These are phyloP conservation scores for Gnatocerus cornutus DNA, from an alignment of 2,888 invertebrate genomes.

Conservation along the genomic window DNA sequence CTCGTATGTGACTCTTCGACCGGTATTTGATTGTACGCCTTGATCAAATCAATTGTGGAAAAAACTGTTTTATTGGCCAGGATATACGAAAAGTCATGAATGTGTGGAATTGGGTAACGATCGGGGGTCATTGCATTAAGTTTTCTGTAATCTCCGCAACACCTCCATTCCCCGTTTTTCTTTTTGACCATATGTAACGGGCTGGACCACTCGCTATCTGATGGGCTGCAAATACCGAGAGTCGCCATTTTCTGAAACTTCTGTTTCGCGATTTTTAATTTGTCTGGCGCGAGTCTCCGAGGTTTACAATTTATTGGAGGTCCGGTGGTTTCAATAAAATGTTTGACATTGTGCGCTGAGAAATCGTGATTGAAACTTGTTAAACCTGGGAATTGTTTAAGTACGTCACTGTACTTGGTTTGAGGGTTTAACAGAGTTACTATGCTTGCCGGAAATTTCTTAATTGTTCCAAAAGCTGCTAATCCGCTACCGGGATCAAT, in stretches of 20 bases:
- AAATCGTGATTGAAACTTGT: too few relatives aligned
- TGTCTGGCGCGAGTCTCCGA: constrained; percentile 61
- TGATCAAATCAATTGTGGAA: constrained; percentile 60
- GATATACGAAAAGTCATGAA: constrained; percentile 61
- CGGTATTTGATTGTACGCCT: constrained; percentile 67
- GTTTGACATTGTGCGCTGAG: too few relatives aligned
- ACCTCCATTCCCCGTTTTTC: constrained; percentile 60
- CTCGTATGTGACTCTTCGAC: constrained; percentile 58
- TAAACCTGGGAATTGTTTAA: too few relatives aligned
- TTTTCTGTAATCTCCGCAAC: constrained; percentile 66
- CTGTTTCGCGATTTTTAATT: constrained; percentile 44
- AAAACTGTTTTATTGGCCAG: constrained; percentile 58
- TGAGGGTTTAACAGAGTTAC: too few relatives aligned
- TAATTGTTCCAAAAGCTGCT: too few relatives aligned
- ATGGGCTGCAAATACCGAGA: neutral
- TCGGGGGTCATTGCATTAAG: constrained; percentile 68
- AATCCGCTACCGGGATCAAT: too few relatives aligned
- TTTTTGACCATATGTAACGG: constrained; percentile 65
- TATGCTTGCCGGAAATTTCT: too few relatives aligned
- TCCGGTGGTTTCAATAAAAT: constrained; percentile 53
- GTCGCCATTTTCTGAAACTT: constrained; percentile 46
- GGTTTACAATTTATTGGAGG: constrained; percentile 58
- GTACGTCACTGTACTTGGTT: too few relatives aligned
- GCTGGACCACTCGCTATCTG: neutral
- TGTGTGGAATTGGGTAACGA: constrained; percentile 67